Conservation (phyloP, 2,797 vertebrate species). For the Catharus ustulatus region DNA sequence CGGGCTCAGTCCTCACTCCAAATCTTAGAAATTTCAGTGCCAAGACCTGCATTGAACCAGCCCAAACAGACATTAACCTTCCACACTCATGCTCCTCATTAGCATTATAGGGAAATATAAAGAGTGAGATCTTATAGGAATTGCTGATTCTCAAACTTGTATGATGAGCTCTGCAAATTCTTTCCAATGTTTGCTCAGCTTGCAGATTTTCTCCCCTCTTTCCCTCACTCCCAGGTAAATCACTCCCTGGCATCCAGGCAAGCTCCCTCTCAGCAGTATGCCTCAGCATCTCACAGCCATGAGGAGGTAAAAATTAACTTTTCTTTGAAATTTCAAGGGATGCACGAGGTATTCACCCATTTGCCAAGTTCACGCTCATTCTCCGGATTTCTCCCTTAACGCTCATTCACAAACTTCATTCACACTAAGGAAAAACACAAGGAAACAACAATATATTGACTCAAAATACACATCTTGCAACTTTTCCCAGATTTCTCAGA, state of each 20-base stretch:
- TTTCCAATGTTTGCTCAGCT: not conserved
- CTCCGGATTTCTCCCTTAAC: not conserved
- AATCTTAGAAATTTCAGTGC: not conserved
- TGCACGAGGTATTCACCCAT: not conserved
- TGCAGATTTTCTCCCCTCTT: not conserved
- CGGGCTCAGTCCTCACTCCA: not conserved
- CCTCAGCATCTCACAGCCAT: not conserved
- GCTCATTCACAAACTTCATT: not conserved
- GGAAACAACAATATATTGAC: not conserved
- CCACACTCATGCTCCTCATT: accelerated
- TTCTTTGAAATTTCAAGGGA: not conserved
- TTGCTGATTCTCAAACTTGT: not conserved
- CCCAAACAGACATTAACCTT: not conserved
- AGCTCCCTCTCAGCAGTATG: not conserved
- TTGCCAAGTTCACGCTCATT: accelerated
- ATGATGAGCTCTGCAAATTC: not conserved
- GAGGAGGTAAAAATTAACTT: not conserved
- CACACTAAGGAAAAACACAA: not conserved
- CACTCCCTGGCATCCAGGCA: not conserved
- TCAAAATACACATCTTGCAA: not conserved
- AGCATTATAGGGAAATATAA: not conserved
- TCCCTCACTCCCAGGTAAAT: not conserved
- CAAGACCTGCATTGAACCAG: not conserved
- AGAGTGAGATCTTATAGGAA: accelerated
- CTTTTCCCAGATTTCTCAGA: not conserved